Conservation (phyloP, 2,888 invertebrate species). For the Drosophila buzzatii region DNA sequence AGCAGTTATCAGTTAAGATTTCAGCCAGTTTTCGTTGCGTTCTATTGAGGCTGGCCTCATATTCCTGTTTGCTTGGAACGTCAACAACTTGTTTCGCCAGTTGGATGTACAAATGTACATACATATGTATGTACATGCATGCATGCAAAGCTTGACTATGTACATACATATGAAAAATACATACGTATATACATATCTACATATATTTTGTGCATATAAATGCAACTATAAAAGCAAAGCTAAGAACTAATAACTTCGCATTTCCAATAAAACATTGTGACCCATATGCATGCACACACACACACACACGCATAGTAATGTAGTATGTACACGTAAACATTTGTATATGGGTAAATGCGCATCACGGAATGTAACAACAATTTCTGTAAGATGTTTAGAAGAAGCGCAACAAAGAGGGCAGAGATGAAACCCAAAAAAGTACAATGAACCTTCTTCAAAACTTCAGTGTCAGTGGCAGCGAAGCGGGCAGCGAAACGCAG, state of each 20-base stretch:
- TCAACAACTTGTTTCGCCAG: constrained; percentile 52
- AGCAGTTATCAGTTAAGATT: constrained; percentile 12
- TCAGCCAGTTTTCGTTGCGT: constrained; percentile 30
- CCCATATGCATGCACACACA: constrained; percentile 42
- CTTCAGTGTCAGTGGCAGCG: constrained; percentile 41
- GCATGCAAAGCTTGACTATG: background rate
- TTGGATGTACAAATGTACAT: constrained; percentile 9
- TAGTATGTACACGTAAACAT: background rate
- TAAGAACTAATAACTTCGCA: constrained; percentile 26
- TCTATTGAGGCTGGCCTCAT: constrained; percentile 27
- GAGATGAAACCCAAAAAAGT: constrained; percentile 66
- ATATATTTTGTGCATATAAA: background rate
- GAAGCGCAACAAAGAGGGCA: constrained; percentile 33
- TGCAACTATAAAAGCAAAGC: background rate
- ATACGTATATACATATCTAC: too few species aligned
- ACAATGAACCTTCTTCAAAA: constrained; percentile 71
- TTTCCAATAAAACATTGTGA: constrained; percentile 56
- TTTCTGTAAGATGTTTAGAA: constrained; percentile 36
- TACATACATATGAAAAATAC: background rate
- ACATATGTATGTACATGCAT: background rate
- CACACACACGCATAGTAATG: background rate
- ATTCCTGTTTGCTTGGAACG: constrained; percentile 43
- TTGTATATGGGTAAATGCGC: constrained; percentile 16
- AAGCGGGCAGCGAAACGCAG: constrained; percentile 35
- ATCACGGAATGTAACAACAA: constrained; percentile 32